Evolutionary conservation across 2,888 invertebrate genomes (phyloP).

Genomic region (Coleophora flavipennella): DNA sequence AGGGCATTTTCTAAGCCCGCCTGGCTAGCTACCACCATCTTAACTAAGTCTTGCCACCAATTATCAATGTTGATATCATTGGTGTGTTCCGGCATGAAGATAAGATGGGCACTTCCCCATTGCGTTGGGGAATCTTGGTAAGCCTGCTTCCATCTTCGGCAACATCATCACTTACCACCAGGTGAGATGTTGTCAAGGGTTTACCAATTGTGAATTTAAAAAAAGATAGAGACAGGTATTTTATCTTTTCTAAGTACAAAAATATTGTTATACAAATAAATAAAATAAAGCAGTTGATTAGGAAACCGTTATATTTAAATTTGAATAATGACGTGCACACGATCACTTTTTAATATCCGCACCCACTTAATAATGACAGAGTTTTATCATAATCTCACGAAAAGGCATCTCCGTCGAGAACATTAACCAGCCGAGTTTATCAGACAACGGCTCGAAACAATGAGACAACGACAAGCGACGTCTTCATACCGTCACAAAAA

Average conservation of each 20-base stretch:
- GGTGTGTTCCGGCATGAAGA: too few relatives aligned
- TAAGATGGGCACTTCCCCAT: too few relatives aligned
- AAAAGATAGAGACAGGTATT: too few relatives aligned
- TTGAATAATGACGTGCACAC: background rate
- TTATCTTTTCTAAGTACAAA: background rate
- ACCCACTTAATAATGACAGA: conserved; percentile 28
- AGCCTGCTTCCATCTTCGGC: too few relatives aligned
- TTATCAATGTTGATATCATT: too few relatives aligned
- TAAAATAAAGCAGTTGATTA: background rate
- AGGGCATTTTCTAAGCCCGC: too few relatives aligned
- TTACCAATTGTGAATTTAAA: too few relatives aligned
- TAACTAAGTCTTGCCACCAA: too few relatives aligned
- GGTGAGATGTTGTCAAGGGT: too few relatives aligned
- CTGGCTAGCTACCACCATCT: too few relatives aligned
- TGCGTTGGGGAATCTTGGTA: too few relatives aligned
- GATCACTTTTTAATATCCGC: conserved; percentile 7
- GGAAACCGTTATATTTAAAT: background rate
- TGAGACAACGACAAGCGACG: conserved; percentile 53
- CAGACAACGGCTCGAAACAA: conserved; percentile 31
- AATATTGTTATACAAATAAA: background rate
- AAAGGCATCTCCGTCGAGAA: conserved; percentile 19
- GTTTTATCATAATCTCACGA: conserved; percentile 30
- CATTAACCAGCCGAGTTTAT: conserved; percentile 48
- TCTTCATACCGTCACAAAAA: conserved; percentile 64
- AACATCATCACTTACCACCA: too few relatives aligned